Base-by-base conservation (phyloP, 2,888 invertebrate species). In the Epinotia bilunana region DNA sequence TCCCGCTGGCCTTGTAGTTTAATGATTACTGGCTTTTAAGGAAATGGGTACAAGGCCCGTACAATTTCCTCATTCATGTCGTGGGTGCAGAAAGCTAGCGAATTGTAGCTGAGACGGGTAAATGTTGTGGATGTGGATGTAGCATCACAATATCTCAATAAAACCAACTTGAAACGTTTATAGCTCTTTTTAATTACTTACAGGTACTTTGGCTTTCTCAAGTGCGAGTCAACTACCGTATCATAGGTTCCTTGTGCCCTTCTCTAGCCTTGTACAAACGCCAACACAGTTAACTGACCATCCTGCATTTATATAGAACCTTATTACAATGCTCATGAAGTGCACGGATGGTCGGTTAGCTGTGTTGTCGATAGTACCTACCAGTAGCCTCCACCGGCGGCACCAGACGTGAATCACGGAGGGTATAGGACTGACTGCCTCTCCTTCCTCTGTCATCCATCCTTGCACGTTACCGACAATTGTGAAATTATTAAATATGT, bases 401-500 rank as follows among this genome's bases (percentile, higher is more conserved):
- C 39, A 39, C 13, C 18, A 20, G 43, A 39, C 43, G 12, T 60
- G 68, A 55, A 67, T 57, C 18, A 43, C 43, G 58, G 68, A n/a
- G 69, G 69, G 58, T 69, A 68, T 68, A 69, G 58, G 58, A 69
- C 69, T 23, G 57, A 23, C n/a, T 16, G 9, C n/a, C 11, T 23
- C 9, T 43, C 55, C 67, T 43, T 28, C 49, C 57, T 28, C 13
- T 3, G 0, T 3, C 23, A 1, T n/a, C n/a, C 61, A 43, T 20
- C 16, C 69, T 23, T 60, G 46, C 69, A 69, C 69, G 57, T 28
- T 43, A 43, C 20, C 20, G 39, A 69, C 58, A 60, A 3, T 69
- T 69, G 69, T 69, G 58, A 69, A 69, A 69, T 69, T 69, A 69
- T 69, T 69, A 43, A 69, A 69, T 69, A 69, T 60, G 69, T 69